Evolutionary conservation across 2,797 vertebrate genomes (phyloP).

Genomic region (Bufotes viridis): DNA sequence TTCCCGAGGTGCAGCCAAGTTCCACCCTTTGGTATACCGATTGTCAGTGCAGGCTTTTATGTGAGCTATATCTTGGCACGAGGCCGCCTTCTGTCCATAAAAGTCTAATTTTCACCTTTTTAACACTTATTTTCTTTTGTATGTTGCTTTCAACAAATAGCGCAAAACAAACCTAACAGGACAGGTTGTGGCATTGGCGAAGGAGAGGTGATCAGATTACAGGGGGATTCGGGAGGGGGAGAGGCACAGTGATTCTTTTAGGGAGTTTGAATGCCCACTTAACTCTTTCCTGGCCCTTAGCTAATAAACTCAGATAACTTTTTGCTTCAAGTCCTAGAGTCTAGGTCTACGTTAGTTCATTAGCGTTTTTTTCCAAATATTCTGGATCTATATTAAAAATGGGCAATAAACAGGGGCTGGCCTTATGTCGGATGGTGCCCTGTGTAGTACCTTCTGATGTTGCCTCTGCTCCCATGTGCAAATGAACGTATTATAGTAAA

Average conservation of each 20-base stretch:
- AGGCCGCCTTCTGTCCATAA: neutral
- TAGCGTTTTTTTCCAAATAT: neutral
- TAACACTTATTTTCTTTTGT: slow-evolving; percentile 35
- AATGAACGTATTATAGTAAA: too few relatives aligned
- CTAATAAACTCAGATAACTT: neutral
- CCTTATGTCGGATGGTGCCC: too few relatives aligned
- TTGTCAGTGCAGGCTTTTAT: neutral
- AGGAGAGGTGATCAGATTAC: slow-evolving; percentile 22
- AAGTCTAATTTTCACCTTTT: slow-evolving; percentile 30
- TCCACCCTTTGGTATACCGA: neutral
- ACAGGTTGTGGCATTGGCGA: neutral
- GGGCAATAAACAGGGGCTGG: too few relatives aligned
- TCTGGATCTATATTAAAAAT: too few relatives aligned
- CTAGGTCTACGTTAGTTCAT: neutral
- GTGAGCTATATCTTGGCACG: neutral
- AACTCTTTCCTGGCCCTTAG: neutral
- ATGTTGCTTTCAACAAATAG: slow-evolving; percentile 36
- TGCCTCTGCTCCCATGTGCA: too few relatives aligned
- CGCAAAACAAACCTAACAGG: slow-evolving; percentile 9
- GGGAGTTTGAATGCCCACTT: neutral
- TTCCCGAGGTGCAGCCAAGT: neutral
- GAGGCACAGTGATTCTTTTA: neutral
- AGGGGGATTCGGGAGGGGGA: slow-evolving; percentile 3
- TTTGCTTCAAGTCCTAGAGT: neutral
- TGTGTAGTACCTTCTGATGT: too few relatives aligned